Base-by-base conservation (phyloP, 2,113 vertebrate genomes). In the Alethe diademata region DNA sequence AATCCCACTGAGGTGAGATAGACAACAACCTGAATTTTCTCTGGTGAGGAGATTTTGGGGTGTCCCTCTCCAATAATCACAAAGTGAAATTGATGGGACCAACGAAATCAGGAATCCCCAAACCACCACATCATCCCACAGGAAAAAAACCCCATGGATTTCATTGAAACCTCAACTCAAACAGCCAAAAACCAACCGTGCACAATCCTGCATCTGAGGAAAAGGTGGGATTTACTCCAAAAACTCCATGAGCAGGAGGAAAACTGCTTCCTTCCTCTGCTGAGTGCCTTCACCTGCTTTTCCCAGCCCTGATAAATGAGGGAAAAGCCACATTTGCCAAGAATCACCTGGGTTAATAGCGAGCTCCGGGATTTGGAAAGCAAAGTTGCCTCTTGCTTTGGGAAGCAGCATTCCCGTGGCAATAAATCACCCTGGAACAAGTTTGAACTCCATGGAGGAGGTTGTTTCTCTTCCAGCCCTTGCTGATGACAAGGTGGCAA, bases 361-460 rank as follows among this genome's bases (percentile, higher is more conserved):
- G 91, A 97, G 83, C 67, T 75, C 20, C 9, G 6, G 65, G 69
- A 86, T 33, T 1, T 42, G 33, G 76, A 82, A 65, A 91, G 82
- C 51, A 19, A 80, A 85, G 93, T 53, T 35, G 26, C 94, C 42
- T 66, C 92, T 54, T 1, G 42, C 85, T 86, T 64, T 42, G 88
- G 90, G 93, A 17, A 92, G 82, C 72, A 45, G 70, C 76, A 69
- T 86, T 79, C 86, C 78, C 6, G 2, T 19, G 24, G 95, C 86
- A n/a, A 97, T 93, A 96, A 97, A 97, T 97, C 95, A 96, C 62
- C 38, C 75, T 67, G 40, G 76, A 88, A 87, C 48, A 65, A 73
- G 80, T 31, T 9, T 28, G 61, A 79, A 80, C 80, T 88, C 78
- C 11, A 0, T 72, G 25, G 17, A 94, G 56, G 47, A 70, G 87